Evolutionary conservation across 2,797 vertebrate genomes (phyloP).

Genomic region (Notoglanidium macrostoma): DNA sequence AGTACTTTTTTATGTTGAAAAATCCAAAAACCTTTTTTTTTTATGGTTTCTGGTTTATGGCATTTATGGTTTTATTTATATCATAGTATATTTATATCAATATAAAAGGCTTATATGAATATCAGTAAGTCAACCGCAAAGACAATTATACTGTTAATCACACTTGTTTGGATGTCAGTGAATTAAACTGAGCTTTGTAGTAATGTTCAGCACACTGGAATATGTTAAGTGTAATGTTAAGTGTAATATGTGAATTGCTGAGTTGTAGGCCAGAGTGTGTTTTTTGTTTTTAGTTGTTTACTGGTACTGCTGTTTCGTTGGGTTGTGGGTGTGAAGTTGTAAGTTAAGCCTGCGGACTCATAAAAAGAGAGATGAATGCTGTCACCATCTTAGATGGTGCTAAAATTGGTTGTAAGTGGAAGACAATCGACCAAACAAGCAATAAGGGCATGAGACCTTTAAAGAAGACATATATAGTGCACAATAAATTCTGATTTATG

Average conservation of each 20-base stretch:
- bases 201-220: background rate
- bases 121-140: background rate
- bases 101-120: background rate
- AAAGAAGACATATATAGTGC: background rate
- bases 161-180: background rate
- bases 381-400: background rate
- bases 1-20: background rate
- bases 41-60: no score
- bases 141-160: background rate
- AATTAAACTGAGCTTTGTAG: background rate
- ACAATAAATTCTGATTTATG: background rate
- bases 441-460: background rate
- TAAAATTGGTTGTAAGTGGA: background rate
- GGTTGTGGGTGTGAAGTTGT: background rate
- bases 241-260: background rate
- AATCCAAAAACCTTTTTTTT: background rate
- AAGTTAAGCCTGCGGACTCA: background rate
- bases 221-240: background rate
- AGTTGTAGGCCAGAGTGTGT: background rate
- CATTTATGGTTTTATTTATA: background rate
- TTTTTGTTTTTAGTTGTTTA: background rate
- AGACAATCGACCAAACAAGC: background rate
- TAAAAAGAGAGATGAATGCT: conserved; percentile 19
- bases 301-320: background rate
- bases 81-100: background rate